Base-by-base conservation (phyloP, 2,113 vertebrate species). In the Alosa alosa region DNA sequence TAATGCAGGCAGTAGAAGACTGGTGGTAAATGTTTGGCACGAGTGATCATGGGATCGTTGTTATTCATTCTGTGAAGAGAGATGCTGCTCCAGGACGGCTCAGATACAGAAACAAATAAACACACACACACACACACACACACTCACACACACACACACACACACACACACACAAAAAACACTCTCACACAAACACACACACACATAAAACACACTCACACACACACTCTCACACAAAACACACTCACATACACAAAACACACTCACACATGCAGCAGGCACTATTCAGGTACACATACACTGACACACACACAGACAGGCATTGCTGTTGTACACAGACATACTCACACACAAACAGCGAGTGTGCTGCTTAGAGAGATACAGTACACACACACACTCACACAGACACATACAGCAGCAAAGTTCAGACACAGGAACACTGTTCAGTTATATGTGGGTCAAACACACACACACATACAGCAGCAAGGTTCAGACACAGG, bases 1-100 rank as follows among this genome's bases (percentile, higher is more conserved):
- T 78, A 78, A 78, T 78, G 31, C 72, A 78, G 72, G 72, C 72
- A 78, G 72, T 78, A 78, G 72, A 78, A 78, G 72, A 78, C 72
- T 78, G 31, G 39, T 31, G 64, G 36, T 78, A 31, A 36, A 78
- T 78, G 72, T 78, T 78, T 78, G 72, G 72, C 72, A 78, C 72
- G 13, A 39, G 72, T 78, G 72, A 78, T 78, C 72, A 78, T 78
- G 72, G 36, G 72, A 78, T 78, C 72, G 15, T 41, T 78, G 72
- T 31, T 78, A 15, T 78, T 78, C 72, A 78, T 31, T 78, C 72
- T 78, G 72, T 78, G 36, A 15, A 78, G 72, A 78, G 31, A 78
- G 31, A 78, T 78, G 72, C 72, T 31, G 72, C 72, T 39, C 31
- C 31, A 78, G 4, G 10, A 39, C 72, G 72, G 72, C 72, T 78